phyloP scores from a whole-genome alignment of 2,888 invertebrate species.

The Drosophila pseudotakahashii region DNA sequence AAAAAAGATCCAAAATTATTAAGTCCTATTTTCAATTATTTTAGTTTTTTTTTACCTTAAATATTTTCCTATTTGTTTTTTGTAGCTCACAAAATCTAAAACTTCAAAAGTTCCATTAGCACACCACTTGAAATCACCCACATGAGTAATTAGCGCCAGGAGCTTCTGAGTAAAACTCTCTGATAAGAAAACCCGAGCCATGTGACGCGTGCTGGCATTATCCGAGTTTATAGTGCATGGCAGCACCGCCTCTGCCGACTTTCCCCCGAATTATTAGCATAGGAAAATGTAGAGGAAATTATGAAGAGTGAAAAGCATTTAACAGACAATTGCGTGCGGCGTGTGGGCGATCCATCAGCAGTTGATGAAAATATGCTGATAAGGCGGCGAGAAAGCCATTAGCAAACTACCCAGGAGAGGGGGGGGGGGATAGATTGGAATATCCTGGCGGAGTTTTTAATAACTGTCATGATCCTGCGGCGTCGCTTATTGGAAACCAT shows the following conservation, averaged over 20 bases:
- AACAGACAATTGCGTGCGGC: conserved; percentile 57
- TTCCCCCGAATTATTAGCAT: conserved; percentile 51
- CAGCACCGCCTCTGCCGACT: conserved; percentile 14
- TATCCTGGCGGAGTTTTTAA: conserved; percentile 54
- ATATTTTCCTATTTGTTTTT: too few species aligned
- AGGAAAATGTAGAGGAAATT: conserved; percentile 24
- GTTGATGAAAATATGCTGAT: conserved; percentile 60
- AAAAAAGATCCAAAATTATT: too few species aligned
- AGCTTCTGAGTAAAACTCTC: conserved; percentile 8
- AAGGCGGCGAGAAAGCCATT: conserved; percentile 71
- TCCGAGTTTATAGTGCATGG: conserved; percentile 52
- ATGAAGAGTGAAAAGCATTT: conserved; percentile 42
- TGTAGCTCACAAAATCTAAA: not conserved
- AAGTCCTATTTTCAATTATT: too few species aligned
- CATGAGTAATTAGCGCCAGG: conserved; percentile 16
- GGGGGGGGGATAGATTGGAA: conserved; percentile 11
- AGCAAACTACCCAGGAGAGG: conserved; percentile 16
- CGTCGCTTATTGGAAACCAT: conserved; percentile 52
- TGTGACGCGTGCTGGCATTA: conserved; percentile 40
- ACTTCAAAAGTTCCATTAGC: not conserved
- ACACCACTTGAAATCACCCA: conserved; percentile 6
- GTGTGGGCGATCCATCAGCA: conserved; percentile 49
- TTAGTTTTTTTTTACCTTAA: too few species aligned
- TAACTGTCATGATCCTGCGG: conserved; percentile 67
- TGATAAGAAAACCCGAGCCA: conserved; percentile 31